phyloP scores from a whole-genome alignment of 1,140 invertebrate species.

The Drosophila fuyamai region DNA sequence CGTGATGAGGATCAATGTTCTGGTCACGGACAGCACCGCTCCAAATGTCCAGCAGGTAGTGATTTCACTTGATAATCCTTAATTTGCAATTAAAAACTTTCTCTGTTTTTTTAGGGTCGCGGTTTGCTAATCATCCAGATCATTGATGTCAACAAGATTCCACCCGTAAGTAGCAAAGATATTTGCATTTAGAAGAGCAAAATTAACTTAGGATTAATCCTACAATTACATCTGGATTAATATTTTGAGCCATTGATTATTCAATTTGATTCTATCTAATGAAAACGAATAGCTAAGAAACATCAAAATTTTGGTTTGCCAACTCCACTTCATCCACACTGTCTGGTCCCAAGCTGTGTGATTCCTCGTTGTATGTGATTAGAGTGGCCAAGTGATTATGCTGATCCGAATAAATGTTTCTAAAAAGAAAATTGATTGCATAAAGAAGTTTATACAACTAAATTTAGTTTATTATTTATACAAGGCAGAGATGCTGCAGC shows the following conservation, averaged over 20 bases:
- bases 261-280: too few species aligned
- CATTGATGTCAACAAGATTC: conserved; percentile 91
- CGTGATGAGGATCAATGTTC: conserved; percentile 87
- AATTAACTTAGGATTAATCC: too few species aligned
- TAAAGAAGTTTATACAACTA: background rate
- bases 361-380: background rate
- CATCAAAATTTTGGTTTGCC: conserved; percentile 20
- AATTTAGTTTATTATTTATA: conserved; percentile 10
- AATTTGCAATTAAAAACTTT: background rate
- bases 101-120: conserved; percentile 83
- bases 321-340: conserved; percentile 53
- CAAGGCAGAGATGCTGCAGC: conserved; percentile 48
- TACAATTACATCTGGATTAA: too few species aligned
- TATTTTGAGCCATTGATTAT: background rate
- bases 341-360: conserved; percentile 14
- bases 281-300: background rate
- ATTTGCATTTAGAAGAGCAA: too few species aligned
- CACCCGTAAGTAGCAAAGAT: conserved; percentile 84
- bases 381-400: conserved; percentile 48
- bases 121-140: conserved; percentile 94
- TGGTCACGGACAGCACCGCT: conserved; percentile 93
- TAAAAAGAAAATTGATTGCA: background rate
- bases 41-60: conserved; percentile 88
- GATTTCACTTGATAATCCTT: too few species aligned
- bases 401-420: conserved; percentile 65